Base-by-base conservation (phyloP, 2,888 invertebrate genomes). In the Anthrax anthrax region DNA sequence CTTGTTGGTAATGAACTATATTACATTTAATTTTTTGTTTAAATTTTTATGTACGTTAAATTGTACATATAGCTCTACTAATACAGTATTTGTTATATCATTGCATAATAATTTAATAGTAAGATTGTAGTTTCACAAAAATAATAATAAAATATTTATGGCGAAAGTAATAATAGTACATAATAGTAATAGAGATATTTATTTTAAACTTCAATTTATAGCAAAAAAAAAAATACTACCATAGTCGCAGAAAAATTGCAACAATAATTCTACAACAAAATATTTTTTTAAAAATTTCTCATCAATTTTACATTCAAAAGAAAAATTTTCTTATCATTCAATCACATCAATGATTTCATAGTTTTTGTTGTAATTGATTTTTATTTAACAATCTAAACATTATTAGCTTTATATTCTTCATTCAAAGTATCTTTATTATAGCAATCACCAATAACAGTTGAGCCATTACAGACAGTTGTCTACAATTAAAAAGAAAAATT, bases 361-460 rank as follows among this genome's bases (percentile, higher is more conserved):
- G n/a, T n/a, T 32, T 32, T 12, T 32, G 9, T 32, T 32, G 9
- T 32, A 12, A 12, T 32, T 1, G 29, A 12, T 32, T 32, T 32
- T 32, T 9, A 12, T 12, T 32, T 32, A 1, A 12, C 9, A 42
- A 12, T 43, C 48, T 51, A 51, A 38, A 50, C 50, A 42, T 49
- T 49, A 49, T 52, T 52, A n/a, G 44, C 47, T 46, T 49, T 47
- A 37, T 42, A 39, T 23, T 39, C 23, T 23, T 50, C 48, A 41
- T 44, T 49, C 29, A 48, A 36, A 2, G 47, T 18, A 14, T 52
- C 50, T 19, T 51, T 47, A 3, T 39, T 48, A 42, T 46, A 51
- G 36, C 51, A 48, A 32, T 52, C 51, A 18, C 13, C 48, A 40
- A 52, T 40, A 18, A 50, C 46, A 14, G 49, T 29, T 34, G 48